Base-by-base conservation (phyloP, 2,797 vertebrate species). In the Neopelma chrysocephalum region DNA sequence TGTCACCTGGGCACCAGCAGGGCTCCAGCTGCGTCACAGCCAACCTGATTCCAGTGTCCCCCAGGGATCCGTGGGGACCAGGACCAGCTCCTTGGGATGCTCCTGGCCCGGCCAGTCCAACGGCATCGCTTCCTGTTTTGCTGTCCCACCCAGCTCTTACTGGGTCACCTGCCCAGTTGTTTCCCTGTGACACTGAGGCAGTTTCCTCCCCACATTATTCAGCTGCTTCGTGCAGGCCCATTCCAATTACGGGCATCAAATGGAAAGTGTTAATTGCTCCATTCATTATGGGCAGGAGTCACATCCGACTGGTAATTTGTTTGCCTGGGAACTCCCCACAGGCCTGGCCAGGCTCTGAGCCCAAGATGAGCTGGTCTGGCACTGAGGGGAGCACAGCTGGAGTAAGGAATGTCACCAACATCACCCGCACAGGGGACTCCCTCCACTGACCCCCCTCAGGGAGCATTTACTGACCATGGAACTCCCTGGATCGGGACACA, bases 181-280 rank as follows among this genome's bases (percentile, higher is more conserved):
- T 81, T 19, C 60, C 68, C 91, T 66, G 40, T 83, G 94, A 94
- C 91, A 87, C 57, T 17, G 53, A 64, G 32, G 71, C 84, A 85
- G 71, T 57, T 95, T 96, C 93, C 96, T 92, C 68, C 61, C 91
- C 57, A 2, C 57, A 34, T 78, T 70, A 11, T 83, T 82, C 57
- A 48, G 19, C 38, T 42, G 40, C 42, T 65, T 72, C 65, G 50
- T 22, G 21, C 70, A 91, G 77, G 48, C 91, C 75, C 66, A 84
- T 82, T 77, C 23, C 78, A 93, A 92, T 96, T 94, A 80, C 90
- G 95, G 89, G 75, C 87, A 58, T 89, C 89, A 10, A 87, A 73
- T 92, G 90, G 94, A 96, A 96, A 97, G 94, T 95, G 69, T 82
- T 96, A 96, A 94, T 96, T 95, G 82, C 72, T 27, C 79, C 92